Conservation (phyloP, 2,113 vertebrate genomes). For the Myrmecobius fasciatus region DNA sequence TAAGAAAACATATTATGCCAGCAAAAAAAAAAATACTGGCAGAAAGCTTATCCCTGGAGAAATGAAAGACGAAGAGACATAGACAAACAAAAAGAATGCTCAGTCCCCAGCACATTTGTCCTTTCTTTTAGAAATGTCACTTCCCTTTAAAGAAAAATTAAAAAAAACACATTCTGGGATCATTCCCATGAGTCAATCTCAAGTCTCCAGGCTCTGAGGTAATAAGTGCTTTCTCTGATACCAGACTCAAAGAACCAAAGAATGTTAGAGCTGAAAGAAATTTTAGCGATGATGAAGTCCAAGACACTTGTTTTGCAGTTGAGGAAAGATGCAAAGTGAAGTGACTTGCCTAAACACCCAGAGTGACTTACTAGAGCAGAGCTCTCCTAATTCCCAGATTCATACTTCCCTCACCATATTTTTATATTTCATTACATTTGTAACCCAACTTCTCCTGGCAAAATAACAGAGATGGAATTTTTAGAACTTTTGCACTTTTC, state of each 20-base stretch:
- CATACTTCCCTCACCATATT: not conserved
- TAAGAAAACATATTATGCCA: slow-evolving; percentile 21
- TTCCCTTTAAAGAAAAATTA: not conserved
- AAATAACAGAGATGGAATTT: not conserved
- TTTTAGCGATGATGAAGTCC: not conserved
- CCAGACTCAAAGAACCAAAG: slow-evolving; percentile 29
- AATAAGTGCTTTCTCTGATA: not conserved
- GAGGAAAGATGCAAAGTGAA: not conserved
- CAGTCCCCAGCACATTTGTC: not conserved
- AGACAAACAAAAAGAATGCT: not conserved
- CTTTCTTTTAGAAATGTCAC: slow-evolving; percentile 25
- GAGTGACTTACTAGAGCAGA: not conserved
- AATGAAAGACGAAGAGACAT: not conserved
- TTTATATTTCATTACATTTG: not conserved
- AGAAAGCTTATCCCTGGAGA: slow-evolving; percentile 6
- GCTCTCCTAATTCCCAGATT: not conserved
- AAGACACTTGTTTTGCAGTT: not conserved
- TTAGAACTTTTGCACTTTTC: not conserved
- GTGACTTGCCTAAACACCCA: not conserved
- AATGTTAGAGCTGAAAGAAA: not conserved
- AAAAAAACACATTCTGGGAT: slow-evolving; percentile 18
- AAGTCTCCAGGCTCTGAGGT: not conserved
- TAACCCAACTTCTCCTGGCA: not conserved
- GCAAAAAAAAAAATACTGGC: slow-evolving; percentile 13
- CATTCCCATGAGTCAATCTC: not conserved